Base-by-base conservation (phyloP, 1,140 invertebrate species). In the Vollenhovia emeryi region DNA sequence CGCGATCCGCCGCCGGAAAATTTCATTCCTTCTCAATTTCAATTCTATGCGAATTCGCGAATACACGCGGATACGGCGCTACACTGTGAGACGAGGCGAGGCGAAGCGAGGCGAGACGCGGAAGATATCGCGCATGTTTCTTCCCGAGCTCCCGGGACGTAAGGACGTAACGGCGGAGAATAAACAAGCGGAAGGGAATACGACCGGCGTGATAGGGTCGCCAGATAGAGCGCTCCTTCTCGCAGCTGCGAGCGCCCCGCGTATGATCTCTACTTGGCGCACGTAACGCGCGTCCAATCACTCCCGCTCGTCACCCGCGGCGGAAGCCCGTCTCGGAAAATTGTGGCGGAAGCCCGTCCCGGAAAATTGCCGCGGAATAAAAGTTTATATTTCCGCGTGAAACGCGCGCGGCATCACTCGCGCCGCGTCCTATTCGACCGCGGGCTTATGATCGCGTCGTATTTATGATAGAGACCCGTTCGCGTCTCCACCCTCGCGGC, bases 1-100 rank as follows among this genome's bases (percentile, higher is more conserved):
- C 50, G 50, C 78, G 50, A 69, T 30, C 36, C 36, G 40, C 24
- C 66, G 50, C 7, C 66, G 66, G 78, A 57, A 82, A 73, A 82
- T 73, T 73, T 82, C 66, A 82, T 82, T 73, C n/a, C 66, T 71
- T 82, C 78, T 30, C 66, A 73, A 78, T 78, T 78, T 64, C 75
- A 59, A 82, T 71, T 73, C 66, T 33, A 45, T 13, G 30, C 24
- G 78, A 69, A 80, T 80, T 80, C 36, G 5, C 78, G 66, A n/a
- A 71, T 78, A 36, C 43, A 33, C 59, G 27, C 48, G 33, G 64
- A 68, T 69, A 55, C 24, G 33, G n/a, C 11, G 27, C 7, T 60
- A n/a, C 60, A 13, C 30, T 33, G 33, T 64, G 59, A 62, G 18
- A 36, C 60, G 60, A 62, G 30, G 9, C 33, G 18, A 64, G n/a